Conservation (phyloP, 2,888 invertebrate genomes). For the Morinoia aosen region DNA sequence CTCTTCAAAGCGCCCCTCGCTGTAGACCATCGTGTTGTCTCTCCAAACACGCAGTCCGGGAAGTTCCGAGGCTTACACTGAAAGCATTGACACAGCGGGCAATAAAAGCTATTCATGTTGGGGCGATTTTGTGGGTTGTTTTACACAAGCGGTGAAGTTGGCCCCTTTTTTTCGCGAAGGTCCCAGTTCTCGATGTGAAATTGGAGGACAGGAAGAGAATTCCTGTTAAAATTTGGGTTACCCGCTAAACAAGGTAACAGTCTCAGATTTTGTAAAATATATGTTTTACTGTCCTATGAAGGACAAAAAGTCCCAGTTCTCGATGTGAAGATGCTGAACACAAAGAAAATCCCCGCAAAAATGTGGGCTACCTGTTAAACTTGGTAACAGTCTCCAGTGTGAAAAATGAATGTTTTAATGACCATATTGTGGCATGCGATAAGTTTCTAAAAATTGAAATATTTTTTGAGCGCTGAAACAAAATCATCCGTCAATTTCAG, state of each 20-base stretch:
- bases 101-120: neutral
- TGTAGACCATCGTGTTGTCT: neutral
- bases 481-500: too few relatives aligned
- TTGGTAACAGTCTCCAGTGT: too few relatives aligned
- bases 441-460: too few relatives aligned
- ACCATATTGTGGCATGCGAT: too few relatives aligned
- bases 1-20: neutral
- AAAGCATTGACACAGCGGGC: neutral
- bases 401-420: too few relatives aligned
- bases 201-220: neutral
- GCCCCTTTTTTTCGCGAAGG: neutral
- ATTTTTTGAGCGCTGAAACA: too few relatives aligned
- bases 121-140: neutral
- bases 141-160: neutral
- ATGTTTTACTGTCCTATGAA: too few relatives aligned
- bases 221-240: neutral
- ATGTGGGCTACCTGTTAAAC: too few relatives aligned
- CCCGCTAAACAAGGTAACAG: neutral
- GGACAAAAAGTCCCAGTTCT: too few relatives aligned
- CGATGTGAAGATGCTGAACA: too few relatives aligned
- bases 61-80: neutral
- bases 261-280: neutral
- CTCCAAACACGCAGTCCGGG: neutral
- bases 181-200: neutral
- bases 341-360: too few relatives aligned